Evolutionary conservation across 2,888 invertebrate genomes (phyloP), one percentile per base, ranked within the genome.

Genomic region (Drosophila robusta): DNA sequence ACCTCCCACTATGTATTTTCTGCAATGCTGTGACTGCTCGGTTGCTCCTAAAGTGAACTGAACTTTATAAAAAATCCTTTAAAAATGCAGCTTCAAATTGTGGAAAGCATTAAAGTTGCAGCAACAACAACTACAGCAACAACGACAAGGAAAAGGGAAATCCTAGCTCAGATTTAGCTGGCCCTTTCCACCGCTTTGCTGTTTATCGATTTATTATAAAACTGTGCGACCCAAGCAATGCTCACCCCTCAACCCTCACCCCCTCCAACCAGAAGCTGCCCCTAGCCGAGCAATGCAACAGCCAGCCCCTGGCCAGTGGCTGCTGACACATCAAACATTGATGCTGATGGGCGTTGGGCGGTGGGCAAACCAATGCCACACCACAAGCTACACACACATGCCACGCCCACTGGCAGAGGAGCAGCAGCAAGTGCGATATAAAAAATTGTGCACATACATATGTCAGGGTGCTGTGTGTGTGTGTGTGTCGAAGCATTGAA

Each of bases 251-350:
- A 18, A 1, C 70, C 41, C 18, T n/a, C n/a, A n/a, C n/a, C 36
- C n/a, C 39, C 34, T 5, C 32, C 42, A 22, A 39, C 11, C 11
- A 39, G n/a, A 16, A n/a, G 38, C 24, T 38, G 39, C 7, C 41
- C 29, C 32, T 11, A 11, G 8, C 7, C 26, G 36, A 29, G 11
- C 24, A 3, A 2, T 1, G 16, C 4, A 14, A 22, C 34, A 18
- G 32, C 41, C 24, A 29, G 11, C 42, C 34, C 42, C 38, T 71
- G 72, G 55, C 62, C 74, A 74, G 52, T 39, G 64, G 52, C 68
- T 83, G 87, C 87, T 80, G 81, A 84, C 84, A 83, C 85, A 80
- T 87, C 85, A 87, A 73, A 67, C 84, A 71, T 78, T 78, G 84
- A 87, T 75, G 87, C 51, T 67, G 84, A 80, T 81, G 87, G 62